Conservation (phyloP, 2,797 vertebrate genomes). For the Phylloscopus collybita region DNA sequence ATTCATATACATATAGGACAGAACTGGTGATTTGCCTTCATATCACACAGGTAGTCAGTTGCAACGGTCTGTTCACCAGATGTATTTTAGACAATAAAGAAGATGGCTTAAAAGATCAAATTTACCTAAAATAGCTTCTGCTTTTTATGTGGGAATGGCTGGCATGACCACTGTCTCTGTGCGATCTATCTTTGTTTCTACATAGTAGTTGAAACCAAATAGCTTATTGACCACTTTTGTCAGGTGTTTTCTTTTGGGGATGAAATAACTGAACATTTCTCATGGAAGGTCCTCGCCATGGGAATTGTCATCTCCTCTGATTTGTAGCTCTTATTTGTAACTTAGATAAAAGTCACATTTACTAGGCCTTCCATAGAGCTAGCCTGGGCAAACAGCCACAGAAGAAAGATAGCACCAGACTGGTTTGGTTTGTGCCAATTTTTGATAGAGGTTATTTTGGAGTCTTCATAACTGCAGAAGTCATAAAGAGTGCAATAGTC, state of each 20-base stretch:
- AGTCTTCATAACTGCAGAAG: not conserved
- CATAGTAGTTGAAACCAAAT: not conserved
- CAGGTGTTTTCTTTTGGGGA: not conserved
- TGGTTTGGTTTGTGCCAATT: not conserved
- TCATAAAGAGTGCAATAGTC: not conserved
- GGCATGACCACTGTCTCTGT: not conserved
- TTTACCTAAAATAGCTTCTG: not conserved
- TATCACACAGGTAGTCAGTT: not conserved
- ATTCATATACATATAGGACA: not conserved
- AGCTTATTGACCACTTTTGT: not conserved
- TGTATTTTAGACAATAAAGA: not conserved
- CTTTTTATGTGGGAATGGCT: not conserved
- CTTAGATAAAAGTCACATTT: constrained; percentile 10
- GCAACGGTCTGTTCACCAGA: not conserved
- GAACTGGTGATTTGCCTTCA: not conserved
- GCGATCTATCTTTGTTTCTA: not conserved
- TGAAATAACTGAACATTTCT: not conserved
- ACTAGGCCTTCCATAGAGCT: not conserved
- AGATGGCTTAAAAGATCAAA: not conserved
- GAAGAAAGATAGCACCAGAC: not conserved
- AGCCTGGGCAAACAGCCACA: not conserved
- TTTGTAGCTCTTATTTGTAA: not conserved
- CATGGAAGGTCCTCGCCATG: not conserved
- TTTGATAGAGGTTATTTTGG: not conserved
- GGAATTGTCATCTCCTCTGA: not conserved